Conservation (phyloP, 2,113 vertebrate genomes). For the Taxidea taxus region DNA sequence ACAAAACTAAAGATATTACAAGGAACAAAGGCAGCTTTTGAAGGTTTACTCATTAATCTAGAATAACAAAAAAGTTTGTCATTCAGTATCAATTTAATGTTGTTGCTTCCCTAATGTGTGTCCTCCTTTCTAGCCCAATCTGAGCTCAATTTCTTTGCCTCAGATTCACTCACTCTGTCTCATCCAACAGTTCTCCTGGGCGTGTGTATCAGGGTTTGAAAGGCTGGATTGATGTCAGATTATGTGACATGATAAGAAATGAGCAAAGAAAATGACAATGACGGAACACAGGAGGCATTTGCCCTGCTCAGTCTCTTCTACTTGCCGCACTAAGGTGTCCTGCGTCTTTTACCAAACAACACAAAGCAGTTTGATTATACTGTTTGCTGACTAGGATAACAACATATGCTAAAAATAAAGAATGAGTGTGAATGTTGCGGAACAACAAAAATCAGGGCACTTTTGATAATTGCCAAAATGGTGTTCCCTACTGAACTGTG, state of each 20-base stretch:
- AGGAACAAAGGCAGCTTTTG: background rate
- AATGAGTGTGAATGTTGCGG: background rate
- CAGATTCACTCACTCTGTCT: background rate
- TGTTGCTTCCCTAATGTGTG: background rate
- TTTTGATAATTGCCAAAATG: background rate
- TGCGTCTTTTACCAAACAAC: background rate
- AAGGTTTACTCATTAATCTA: slow-evolving; percentile 45
- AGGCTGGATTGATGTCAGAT: background rate
- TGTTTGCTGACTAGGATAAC: background rate
- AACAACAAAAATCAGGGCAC: background rate
- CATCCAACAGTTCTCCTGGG: background rate
- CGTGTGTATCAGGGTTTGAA: background rate
- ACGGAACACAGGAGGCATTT: background rate
- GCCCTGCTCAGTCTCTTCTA: background rate
- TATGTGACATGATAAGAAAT: background rate
- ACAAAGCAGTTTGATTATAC: background rate
- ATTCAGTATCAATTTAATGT: background rate
- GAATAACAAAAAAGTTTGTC: background rate
- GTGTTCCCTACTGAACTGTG: background rate
- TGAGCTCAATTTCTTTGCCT: background rate
- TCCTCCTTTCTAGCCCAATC: background rate
- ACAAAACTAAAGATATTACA: slow-evolving; percentile 2
- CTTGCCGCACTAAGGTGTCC: background rate
- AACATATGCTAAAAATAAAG: background rate
- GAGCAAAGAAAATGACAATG: background rate